These are phyloP conservation scores for Ciconia stormi DNA, from an alignment of 2,113 vertebrate genomes.

Conservation along the genomic window DNA sequence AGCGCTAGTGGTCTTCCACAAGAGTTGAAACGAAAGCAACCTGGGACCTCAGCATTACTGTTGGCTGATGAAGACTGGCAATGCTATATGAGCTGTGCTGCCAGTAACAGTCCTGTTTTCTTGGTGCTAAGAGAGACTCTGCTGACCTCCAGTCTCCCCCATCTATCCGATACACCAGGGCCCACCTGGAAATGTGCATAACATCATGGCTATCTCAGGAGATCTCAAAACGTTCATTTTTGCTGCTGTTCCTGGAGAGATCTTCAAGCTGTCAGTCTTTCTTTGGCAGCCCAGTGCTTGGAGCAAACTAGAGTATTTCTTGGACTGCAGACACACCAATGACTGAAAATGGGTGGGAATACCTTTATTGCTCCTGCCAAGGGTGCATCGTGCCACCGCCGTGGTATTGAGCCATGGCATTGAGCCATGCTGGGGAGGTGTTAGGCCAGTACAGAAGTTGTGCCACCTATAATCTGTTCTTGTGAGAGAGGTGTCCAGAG, in stretches of 20 bases:
- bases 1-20: too few relatives aligned
- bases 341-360: neutral
- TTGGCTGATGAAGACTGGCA: neutral
- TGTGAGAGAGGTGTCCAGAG: neutral
- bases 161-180: fast-evolving
- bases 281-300: neutral
- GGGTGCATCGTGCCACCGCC: neutral
- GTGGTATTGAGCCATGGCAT: fast-evolving
- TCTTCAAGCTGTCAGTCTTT: neutral
- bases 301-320: neutral
- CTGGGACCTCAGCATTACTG: neutral
- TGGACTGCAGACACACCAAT: neutral
- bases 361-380: neutral
- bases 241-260: neutral
- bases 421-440: neutral
- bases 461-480: neutral
- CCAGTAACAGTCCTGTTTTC: neutral
- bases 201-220: fast-evolving
- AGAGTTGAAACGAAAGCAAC: neutral
- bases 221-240: neutral
- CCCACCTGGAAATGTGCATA: neutral
- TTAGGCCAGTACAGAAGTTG: neutral
- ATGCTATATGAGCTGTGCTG: neutral
- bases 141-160: neutral
- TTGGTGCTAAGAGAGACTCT: neutral